Percentiles rank a stretch among this genome's conserved stretches.
phyloP scores from a whole-genome alignment of 2,113 vertebrate species.

The Bagarius yarrelli region DNA sequence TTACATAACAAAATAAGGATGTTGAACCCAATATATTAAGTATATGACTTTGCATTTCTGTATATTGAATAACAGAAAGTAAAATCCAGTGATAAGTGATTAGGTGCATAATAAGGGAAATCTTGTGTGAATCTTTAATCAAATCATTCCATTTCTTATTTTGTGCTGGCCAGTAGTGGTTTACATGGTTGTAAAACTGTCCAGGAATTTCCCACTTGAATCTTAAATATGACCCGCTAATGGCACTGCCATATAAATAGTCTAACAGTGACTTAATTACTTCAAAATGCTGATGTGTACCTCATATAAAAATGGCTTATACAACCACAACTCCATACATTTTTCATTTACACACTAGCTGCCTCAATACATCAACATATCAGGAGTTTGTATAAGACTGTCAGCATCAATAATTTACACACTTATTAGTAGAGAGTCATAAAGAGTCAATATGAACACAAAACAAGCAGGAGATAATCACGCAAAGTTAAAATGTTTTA shows the following conservation, averaged over 20 bases:
- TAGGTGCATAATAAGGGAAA: not conserved
- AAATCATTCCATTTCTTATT: not conserved
- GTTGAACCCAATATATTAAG: not conserved
- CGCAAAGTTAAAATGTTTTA: too few relatives aligned
- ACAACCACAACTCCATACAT: not conserved
- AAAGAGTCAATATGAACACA: constrained; percentile 39
- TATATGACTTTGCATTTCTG: not conserved
- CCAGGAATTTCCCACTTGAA: not conserved
- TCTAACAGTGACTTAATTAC: not conserved
- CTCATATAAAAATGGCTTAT: not conserved
- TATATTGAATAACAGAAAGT: not conserved
- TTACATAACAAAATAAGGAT: not conserved
- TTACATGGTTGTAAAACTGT: not conserved
- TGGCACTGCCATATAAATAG: not conserved
- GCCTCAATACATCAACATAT: not conserved
- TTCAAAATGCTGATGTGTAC: not conserved
- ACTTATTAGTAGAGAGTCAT: constrained; percentile 61
- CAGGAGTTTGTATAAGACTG: constrained; percentile 65
- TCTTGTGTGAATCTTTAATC: not conserved
- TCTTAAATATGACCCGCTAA: not conserved
- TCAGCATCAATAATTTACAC: constrained; percentile 73
- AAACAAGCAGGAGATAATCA: constrained; percentile 32
- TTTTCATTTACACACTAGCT: not conserved
- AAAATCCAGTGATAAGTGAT: not conserved
- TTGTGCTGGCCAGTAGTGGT: not conserved